Percentiles rank a stretch among this genome's conserved stretches.
These are phyloP conservation scores for Xyrichtys novacula DNA, from an alignment of 2,797 vertebrate genomes.

Conservation along the genomic window DNA sequence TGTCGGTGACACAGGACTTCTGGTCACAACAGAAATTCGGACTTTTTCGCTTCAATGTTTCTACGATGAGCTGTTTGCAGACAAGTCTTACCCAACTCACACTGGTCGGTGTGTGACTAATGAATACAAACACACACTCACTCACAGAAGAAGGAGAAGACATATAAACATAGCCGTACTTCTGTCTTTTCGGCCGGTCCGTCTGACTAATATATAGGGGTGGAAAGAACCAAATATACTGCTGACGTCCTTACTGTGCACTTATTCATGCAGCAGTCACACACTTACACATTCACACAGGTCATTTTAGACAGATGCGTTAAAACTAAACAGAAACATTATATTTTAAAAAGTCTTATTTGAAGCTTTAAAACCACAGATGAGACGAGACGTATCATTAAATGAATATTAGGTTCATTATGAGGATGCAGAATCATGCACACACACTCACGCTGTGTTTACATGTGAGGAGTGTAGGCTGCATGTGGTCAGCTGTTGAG, in stretches of 20 bases:
- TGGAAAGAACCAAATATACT: conserved; percentile 52
- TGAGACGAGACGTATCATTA: no score
- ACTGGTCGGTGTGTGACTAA: conserved; percentile 56
- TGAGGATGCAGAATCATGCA: background rate
- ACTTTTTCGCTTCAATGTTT: conserved; percentile 39
- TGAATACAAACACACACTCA: conserved; percentile 24
- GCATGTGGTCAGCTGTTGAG: conserved; percentile 20
- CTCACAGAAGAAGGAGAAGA: conserved; percentile 13
- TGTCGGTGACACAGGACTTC: conserved; percentile 7
- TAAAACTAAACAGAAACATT: no score
- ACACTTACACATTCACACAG: background rate
- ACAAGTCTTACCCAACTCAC: conserved; percentile 13
- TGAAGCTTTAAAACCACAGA: no score
- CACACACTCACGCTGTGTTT: conserved; percentile 5
- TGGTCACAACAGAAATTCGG: conserved; percentile 20
- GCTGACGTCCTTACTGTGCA: conserved; percentile 40
- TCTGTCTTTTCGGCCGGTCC: conserved; percentile 52
- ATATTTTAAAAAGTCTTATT: no score
- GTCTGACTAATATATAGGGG: conserved; percentile 54
- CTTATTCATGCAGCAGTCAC: conserved; percentile 49
- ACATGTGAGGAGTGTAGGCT: conserved; percentile 14
- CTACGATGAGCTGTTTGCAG: conserved; percentile 17
- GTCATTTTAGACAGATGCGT: no score
- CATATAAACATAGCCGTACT: conserved; percentile 57
- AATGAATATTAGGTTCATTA: no score